Evolutionary conservation across 2,888 invertebrate species (phyloP).

Genomic region (Oxystoma pomonae): DNA sequence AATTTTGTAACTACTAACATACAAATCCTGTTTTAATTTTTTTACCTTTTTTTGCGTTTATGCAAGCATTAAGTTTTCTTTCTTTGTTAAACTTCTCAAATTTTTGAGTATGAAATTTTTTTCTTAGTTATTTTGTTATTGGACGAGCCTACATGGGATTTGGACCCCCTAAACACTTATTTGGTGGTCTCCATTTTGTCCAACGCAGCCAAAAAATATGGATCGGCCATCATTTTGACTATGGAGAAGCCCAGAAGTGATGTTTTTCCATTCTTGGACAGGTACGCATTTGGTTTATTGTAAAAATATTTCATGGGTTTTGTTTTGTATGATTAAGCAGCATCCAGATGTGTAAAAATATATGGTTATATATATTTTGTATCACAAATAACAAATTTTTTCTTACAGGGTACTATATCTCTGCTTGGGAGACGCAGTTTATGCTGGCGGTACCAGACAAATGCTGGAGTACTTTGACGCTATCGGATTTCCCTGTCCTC

Average conservation of each 20-base stretch:
- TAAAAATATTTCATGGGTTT: too few species aligned
- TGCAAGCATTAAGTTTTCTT: too few species aligned
- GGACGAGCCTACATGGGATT: constrained; percentile 92
- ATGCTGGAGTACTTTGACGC: constrained; percentile 93
- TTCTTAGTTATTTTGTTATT: constrained; percentile 75
- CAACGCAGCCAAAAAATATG: constrained; percentile 84
- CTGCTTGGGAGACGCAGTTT: constrained; percentile 74
- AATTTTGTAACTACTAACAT: too few species aligned
- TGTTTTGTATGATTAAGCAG: too few species aligned
- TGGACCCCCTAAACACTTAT: constrained; percentile 94
- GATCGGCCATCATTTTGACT: constrained; percentile 84
- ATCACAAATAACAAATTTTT: neutral
- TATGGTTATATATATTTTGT: too few species aligned
- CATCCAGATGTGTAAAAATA: too few species aligned
- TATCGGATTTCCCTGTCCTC: constrained; percentile 95
- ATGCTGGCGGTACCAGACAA: constrained; percentile 85
- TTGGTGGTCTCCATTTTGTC: constrained; percentile 91
- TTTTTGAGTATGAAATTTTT: neutral
- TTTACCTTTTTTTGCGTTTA: too few species aligned
- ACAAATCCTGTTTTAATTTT: too few species aligned
- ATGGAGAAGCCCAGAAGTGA: constrained; percentile 93
- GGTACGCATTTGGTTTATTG: too few species aligned
- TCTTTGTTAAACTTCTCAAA: too few species aligned
- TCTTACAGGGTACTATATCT: constrained; percentile 57
- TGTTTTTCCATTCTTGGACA: constrained; percentile 90